Evolutionary conservation across 1,140 invertebrate genomes (phyloP).

Genomic region (Littorina saxatilis): DNA sequence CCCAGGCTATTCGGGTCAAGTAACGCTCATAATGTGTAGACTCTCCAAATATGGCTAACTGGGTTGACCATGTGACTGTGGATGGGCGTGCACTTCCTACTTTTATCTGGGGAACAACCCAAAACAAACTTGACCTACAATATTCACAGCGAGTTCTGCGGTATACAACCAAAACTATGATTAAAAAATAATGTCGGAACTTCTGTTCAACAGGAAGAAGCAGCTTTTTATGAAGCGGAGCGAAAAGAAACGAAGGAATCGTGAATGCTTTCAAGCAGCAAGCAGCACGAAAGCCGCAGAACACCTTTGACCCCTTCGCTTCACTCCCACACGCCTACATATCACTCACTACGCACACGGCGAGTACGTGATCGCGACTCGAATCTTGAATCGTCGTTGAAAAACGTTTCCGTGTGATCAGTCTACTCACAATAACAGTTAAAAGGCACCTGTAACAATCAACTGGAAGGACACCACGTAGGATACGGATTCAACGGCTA

Average conservation of each 20-base stretch:
- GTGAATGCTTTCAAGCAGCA: too few species aligned
- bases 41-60: slow-evolving; percentile 28
- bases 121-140: slow-evolving; percentile 18
- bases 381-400: too few species aligned
- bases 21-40: slow-evolving; percentile 6
- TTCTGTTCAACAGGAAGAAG: too few species aligned
- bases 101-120: not conserved
- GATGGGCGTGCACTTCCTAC: slow-evolving; percentile 23
- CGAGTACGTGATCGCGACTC: slow-evolving; percentile 6
- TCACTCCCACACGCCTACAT: slow-evolving; percentile 8
- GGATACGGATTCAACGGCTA: too few species aligned
- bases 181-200: too few species aligned
- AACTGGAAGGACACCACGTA: too few species aligned
- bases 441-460: too few species aligned
- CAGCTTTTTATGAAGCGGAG: too few species aligned
- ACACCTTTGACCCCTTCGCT: slow-evolving; percentile 21
- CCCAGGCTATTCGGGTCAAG: not conserved
- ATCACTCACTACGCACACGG: not conserved
- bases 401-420: too few species aligned
- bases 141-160: not conserved
- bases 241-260: too few species aligned
- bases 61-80: slow-evolving; percentile 23
- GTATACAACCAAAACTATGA: not conserved
- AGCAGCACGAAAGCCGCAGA: too few species aligned
- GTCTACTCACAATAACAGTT: too few species aligned